Conservation (phyloP, 2,888 invertebrate genomes). For the Trisateles emortualis region DNA sequence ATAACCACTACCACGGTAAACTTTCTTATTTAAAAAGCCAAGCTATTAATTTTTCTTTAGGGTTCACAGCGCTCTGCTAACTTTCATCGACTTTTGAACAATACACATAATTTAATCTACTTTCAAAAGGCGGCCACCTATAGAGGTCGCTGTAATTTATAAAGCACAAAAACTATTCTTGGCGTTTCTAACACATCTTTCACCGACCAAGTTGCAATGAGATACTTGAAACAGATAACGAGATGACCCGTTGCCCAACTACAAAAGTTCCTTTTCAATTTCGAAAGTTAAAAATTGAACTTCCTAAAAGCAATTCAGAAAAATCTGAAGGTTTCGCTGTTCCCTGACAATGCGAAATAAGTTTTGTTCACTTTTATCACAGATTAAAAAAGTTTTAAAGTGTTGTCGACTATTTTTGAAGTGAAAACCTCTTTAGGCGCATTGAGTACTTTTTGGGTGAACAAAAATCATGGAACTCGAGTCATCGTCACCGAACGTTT, state of each 20-base stretch:
- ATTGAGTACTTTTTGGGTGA: no score
- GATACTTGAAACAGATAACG: slow-evolving; percentile 50
- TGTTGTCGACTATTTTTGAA: slow-evolving; percentile 54
- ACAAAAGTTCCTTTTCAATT: slow-evolving; percentile 55
- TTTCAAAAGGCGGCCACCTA: slow-evolving; percentile 4
- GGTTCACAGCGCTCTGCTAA: slow-evolving; percentile 12
- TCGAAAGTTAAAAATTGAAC: slow-evolving; percentile 58
- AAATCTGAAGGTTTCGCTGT: slow-evolving; percentile 51
- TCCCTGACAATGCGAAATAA: slow-evolving; percentile 52
- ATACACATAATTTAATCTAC: slow-evolving; percentile 9
- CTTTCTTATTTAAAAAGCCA: slow-evolving; percentile 5
- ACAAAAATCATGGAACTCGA: no score
- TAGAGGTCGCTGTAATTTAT: not conserved
- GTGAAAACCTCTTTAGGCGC: no score
- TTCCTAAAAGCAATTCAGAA: slow-evolving; percentile 56
- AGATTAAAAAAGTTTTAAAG: slow-evolving; percentile 68
- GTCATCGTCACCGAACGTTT: no score
- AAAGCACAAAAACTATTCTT: slow-evolving; percentile 9
- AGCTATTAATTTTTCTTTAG: slow-evolving; percentile 12
- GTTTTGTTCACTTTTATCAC: slow-evolving; percentile 45
- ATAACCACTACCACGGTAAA: not conserved
- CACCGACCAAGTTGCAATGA: slow-evolving; percentile 34
- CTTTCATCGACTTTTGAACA: slow-evolving; percentile 15
- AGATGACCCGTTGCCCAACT: slow-evolving; percentile 46
- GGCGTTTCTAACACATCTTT: slow-evolving; percentile 21